Evolutionary conservation across 2,888 invertebrate species (phyloP).

Genomic region (Tenthredo amoena): DNA sequence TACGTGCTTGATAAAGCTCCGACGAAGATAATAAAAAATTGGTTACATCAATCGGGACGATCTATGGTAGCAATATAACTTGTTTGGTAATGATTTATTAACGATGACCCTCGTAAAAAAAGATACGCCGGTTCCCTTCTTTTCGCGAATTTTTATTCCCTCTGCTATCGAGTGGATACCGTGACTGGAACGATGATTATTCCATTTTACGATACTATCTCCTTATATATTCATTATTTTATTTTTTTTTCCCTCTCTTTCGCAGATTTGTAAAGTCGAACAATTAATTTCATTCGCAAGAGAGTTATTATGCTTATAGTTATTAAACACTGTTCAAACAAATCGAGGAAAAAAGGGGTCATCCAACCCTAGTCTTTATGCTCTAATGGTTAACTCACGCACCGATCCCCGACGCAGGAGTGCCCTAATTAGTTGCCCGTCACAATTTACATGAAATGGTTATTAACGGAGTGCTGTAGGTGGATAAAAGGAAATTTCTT

Average conservation of each 20-base stretch:
- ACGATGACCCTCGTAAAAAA: slow-evolving; percentile 6
- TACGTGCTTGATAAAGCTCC: background rate
- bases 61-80: background rate
- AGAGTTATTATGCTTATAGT: background rate
- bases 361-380: background rate
- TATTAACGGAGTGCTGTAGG: slow-evolving; percentile 3
- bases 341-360: background rate
- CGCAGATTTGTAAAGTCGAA: no score
- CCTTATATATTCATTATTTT: background rate
- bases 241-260: background rate
- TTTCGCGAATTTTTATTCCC: background rate
- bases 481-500: background rate
- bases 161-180: background rate
- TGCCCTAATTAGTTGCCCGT: slow-evolving; percentile 15
- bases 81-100: slow-evolving; percentile 9
- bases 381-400: background rate
- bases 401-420: slow-evolving; percentile 18
- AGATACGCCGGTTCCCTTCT: background rate
- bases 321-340: background rate
- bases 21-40: slow-evolving; percentile 20
- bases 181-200: background rate
- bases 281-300: background rate
- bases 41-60: slow-evolving; percentile 19
- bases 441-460: slow-evolving; percentile 31
- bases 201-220: background rate